These are phyloP conservation scores for Formica selysi DNA, from an alignment of 1,140 invertebrate species.

Conservation along the genomic window DNA sequence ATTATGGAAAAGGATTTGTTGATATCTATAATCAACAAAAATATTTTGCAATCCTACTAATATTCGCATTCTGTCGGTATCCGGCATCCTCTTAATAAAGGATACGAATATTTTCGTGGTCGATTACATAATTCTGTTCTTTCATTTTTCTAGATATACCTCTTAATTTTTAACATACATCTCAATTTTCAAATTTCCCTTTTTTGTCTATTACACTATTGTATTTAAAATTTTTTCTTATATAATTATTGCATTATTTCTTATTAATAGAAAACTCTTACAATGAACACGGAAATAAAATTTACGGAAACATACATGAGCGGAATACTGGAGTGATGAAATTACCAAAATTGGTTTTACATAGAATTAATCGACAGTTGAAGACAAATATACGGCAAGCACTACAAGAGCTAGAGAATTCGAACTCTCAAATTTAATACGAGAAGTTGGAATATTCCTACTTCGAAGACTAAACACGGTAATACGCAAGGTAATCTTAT, in stretches of 20 bases:
- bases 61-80: no score
- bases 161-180: no score
- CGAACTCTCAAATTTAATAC: neutral
- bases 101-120: no score
- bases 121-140: no score
- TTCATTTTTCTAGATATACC: no score
- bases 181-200: no score
- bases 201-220: no score
- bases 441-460: neutral
- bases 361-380: neutral
- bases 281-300: neutral
- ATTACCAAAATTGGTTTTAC: slow-evolving; percentile 2
- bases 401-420: neutral
- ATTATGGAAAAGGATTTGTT: no score
- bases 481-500: slow-evolving; percentile 7
- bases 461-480: neutral
- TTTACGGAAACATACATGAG: neutral
- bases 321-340: neutral
- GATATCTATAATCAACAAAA: no score
- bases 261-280: neutral
- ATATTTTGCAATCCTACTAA: no score
- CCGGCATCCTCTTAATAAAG: no score
- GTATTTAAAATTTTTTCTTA: neutral
- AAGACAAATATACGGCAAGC: neutral
- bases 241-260: neutral